These are phyloP conservation scores for Pinctada fucata DNA, from an alignment of 2,888 invertebrate genomes.

Conservation along the genomic window DNA sequence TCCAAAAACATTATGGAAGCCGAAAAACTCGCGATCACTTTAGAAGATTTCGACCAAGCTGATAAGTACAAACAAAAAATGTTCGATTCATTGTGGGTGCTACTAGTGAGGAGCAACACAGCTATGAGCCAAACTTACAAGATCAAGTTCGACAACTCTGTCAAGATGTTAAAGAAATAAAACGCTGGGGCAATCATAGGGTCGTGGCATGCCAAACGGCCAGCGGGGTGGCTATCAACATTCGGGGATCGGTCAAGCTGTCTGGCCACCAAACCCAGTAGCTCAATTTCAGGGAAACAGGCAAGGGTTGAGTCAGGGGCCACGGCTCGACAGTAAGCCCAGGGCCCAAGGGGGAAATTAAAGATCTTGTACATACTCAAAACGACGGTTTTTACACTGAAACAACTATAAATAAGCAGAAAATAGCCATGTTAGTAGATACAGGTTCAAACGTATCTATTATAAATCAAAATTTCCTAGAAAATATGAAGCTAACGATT, in stretches of 20 bases:
- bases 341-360: background rate
- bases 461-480: background rate
- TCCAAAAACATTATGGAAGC: too few relatives aligned
- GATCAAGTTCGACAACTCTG: too few relatives aligned
- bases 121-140: too few relatives aligned
- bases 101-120: too few relatives aligned
- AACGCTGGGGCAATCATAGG: background rate
- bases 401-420: background rate
- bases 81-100: too few relatives aligned
- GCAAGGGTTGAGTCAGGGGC: background rate
- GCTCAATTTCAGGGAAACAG: background rate
- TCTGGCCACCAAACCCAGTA: background rate
- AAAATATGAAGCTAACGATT: background rate
- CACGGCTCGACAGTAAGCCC: background rate
- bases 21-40: too few relatives aligned
- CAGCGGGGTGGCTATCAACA: background rate
- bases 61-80: too few relatives aligned
- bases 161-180: background rate
- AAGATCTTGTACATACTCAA: background rate
- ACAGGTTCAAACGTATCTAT: constrained; percentile 3
- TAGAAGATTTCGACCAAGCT: too few relatives aligned
- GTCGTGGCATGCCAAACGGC: background rate
- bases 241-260: background rate
- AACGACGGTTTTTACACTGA: background rate
- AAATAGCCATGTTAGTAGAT: background rate